phyloP scores from a whole-genome alignment of 2,797 vertebrate genomes.

The Ctenopoma kingsleyae region DNA sequence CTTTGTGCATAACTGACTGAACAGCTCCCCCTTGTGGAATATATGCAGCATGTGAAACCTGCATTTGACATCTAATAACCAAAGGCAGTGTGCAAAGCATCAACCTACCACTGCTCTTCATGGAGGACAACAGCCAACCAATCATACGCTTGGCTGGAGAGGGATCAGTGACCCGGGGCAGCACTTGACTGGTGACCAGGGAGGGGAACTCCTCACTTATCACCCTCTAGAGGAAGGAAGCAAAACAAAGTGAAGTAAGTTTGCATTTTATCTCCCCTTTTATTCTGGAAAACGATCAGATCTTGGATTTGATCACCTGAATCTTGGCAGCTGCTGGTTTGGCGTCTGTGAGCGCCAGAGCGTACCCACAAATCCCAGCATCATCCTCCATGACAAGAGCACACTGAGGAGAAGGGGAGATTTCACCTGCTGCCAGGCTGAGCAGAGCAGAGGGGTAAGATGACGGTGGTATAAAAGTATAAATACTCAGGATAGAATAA shows the following conservation, averaged over 20 bases:
- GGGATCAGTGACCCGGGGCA: constrained; percentile 92
- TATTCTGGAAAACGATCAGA: fast-evolving
- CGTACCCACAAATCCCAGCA: constrained; percentile 91
- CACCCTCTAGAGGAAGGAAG: constrained; percentile 75
- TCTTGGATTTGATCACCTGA: constrained; percentile 80
- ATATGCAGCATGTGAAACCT: background rate
- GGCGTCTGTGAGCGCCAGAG: constrained; percentile 90
- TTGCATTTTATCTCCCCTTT: background rate
- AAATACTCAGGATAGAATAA: background rate
- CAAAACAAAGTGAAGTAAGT: background rate
- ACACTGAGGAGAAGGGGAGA: constrained; percentile 90
- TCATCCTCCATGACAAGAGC: constrained; percentile 94
- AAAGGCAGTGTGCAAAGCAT: background rate
- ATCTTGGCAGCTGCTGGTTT: constrained; percentile 89
- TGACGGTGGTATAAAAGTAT: fast-evolving
- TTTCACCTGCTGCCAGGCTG: constrained; percentile 90
- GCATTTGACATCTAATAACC: background rate
- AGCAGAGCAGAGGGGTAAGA: background rate
- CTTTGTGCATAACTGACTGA: background rate
- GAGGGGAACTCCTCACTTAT: constrained; percentile 92
- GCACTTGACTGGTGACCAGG: constrained; percentile 91
- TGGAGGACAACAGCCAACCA: constrained; percentile 89
- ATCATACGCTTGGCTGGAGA: constrained; percentile 93
- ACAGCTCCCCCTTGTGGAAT: constrained; percentile 26
- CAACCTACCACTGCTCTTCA: constrained; percentile 91